Evolutionary conservation across 2,888 invertebrate species (phyloP).

Genomic region (Catocala fraxini): DNA sequence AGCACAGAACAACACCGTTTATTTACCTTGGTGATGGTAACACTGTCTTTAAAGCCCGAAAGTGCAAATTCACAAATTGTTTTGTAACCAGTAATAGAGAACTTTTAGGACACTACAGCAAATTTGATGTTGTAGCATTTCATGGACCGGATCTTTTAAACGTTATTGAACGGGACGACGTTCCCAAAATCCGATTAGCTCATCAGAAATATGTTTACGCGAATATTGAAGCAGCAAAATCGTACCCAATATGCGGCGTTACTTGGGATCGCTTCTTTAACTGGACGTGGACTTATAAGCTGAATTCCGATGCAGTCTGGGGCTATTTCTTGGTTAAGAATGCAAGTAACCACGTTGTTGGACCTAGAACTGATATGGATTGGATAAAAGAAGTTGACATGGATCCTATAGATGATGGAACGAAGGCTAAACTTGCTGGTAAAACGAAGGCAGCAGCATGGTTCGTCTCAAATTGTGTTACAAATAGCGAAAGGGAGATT

Average conservation of each 20-base stretch:
- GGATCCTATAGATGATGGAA: slow-evolving; percentile 48
- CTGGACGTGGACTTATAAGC: slow-evolving; percentile 80
- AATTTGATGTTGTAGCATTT: slow-evolving; percentile 69
- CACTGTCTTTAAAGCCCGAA: slow-evolving; percentile 59
- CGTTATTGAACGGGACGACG: slow-evolving; percentile 43
- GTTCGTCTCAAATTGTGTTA: slow-evolving; percentile 72
- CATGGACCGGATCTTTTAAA: slow-evolving; percentile 65
- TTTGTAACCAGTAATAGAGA: slow-evolving; percentile 66
- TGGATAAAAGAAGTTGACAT: slow-evolving; percentile 60
- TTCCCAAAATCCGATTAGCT: slow-evolving; percentile 55
- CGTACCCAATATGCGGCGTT: slow-evolving; percentile 63
- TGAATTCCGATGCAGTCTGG: slow-evolving; percentile 72
- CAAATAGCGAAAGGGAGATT: slow-evolving; percentile 63
- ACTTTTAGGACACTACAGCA: slow-evolving; percentile 57
- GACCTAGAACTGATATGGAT: slow-evolving; percentile 57
- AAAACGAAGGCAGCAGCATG: slow-evolving; percentile 68
- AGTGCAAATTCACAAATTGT: slow-evolving; percentile 70
- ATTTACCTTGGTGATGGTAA: slow-evolving; percentile 65
- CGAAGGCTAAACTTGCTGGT: slow-evolving; percentile 47
- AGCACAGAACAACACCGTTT: slow-evolving; percentile 61
- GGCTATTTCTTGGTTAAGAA: slow-evolving; percentile 66
- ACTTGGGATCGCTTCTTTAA: slow-evolving; percentile 70
- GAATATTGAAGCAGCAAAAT: slow-evolving; percentile 68
- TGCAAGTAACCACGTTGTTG: slow-evolving; percentile 57
- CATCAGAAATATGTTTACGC: slow-evolving; percentile 73